Percentiles rank a stretch among this genome's conserved stretches.
These are phyloP conservation scores for Dryadula phaetusa DNA, from an alignment of 2,888 invertebrate genomes.

Conservation along the genomic window DNA sequence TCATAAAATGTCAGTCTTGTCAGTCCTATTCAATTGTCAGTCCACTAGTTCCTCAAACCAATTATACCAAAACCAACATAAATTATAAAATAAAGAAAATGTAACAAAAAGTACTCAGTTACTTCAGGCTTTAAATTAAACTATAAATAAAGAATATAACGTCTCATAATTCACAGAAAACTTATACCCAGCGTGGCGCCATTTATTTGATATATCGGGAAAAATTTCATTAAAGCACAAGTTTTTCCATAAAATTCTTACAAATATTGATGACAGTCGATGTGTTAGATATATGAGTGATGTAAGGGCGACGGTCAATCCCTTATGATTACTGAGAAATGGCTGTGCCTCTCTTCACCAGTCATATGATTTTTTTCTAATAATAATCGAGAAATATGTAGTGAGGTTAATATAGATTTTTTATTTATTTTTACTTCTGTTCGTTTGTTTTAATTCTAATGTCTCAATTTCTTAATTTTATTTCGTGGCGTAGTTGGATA, in stretches of 20 bases:
- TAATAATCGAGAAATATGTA: not conserved
- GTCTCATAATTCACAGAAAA: conserved; percentile 25
- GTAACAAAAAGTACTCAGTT: not conserved
- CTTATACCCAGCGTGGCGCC: conserved; percentile 17
- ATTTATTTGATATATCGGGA: conserved; percentile 29
- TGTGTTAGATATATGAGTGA: conserved; percentile 31
- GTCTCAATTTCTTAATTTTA: no score
- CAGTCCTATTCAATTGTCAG: no score
- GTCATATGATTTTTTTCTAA: not conserved
- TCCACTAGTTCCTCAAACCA: no score
- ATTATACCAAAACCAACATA: no score
- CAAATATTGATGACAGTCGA: conserved; percentile 30
- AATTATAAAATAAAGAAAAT: no score
- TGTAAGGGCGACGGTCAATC: conserved; percentile 10
- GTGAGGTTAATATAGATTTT: no score
- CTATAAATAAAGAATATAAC: conserved; percentile 27
- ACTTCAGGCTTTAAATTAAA: conserved; percentile 1
- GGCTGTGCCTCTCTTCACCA: not conserved
- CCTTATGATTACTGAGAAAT: conserved; percentile 5
- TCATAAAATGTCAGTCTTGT: no score
- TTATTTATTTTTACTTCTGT: no score
- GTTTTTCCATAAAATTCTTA: conserved; percentile 28
- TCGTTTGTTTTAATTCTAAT: no score
- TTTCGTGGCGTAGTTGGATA: no score
- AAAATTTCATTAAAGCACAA: conserved; percentile 29